Evolutionary conservation across 2,113 vertebrate species (phyloP), one percentile per base, ranked within the genome.

Genomic region (Podarcis raffonei): DNA sequence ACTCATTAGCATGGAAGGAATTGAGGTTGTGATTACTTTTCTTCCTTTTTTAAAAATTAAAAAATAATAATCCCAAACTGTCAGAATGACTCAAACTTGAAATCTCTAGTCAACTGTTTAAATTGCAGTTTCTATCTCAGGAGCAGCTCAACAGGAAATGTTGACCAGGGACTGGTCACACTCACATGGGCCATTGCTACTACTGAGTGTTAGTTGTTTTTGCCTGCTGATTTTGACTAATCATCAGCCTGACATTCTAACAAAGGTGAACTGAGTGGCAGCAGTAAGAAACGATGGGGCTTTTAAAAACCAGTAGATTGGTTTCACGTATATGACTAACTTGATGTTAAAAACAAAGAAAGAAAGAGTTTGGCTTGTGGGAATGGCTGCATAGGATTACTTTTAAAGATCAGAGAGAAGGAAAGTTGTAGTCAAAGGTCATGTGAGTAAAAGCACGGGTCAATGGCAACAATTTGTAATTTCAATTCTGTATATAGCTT

Each of bases 101-200:
- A 39, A 72, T 8, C 65, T 89, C 79, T 59, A n/a, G 77, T 83
- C 16, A 48, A 25, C 20, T 6, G 2, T 57, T 62, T 84, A 88
- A 85, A 84, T 53, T 80, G 78, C 71, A 42, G 5, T 78, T 39
- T 87, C 1, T 81, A 3, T 66, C 32, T 80, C 35, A 80, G 69
- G 85, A 81, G 18, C 18, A 30, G 5, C 76, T 94, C 86, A 83
- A 81, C 1, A 84, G 85, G 77, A 89, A 90, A n/a, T 39, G 69
- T 39, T 85, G 25, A 85, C 6, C 32, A 77, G 65, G 25, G 25
- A 39, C 15, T 39, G 57, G 74, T 77, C 35, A 77, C 27, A 27
- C 35, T 32, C n/a, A 65, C 18, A 5, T 74, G 32, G 59, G n/a
- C 59, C 57, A 85, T 53, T 53, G 48, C 48, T 81, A 13, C 5